phyloP scores from a whole-genome alignment of 2,797 vertebrate genomes.

The Vireo griseus region DNA sequence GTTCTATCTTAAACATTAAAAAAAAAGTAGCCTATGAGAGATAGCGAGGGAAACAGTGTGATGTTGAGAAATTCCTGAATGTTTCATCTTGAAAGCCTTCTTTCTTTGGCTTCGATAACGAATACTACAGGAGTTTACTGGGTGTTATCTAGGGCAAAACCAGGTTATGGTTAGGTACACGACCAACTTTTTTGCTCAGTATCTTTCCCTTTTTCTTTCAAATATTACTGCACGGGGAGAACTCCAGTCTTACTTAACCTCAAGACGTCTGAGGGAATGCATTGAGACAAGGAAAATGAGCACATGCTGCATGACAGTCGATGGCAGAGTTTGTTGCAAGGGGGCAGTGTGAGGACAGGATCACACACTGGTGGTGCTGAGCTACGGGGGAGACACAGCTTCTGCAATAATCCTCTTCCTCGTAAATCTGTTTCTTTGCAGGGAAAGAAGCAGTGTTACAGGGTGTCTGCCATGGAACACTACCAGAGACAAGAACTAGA shows the following conservation, averaged over 20 bases:
- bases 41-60: neutral
- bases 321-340: neutral
- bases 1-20: neutral
- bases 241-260: neutral
- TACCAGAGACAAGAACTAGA: neutral
- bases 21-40: neutral
- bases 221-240: neutral
- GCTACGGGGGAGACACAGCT: neutral
- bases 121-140: neutral
- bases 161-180: neutral
- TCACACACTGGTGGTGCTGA: neutral
- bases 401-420: neutral
- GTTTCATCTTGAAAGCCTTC: neutral
- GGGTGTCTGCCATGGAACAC: neutral
- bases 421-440: neutral
- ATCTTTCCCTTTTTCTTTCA: neutral
- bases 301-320: neutral
- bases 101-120: neutral
- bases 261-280: neutral
- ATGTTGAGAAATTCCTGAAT: neutral
- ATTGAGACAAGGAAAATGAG: neutral
- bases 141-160: neutral
- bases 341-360: neutral
- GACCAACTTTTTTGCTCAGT: neutral
- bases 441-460: neutral